These are phyloP conservation scores for Sesamia nonagrioides DNA, from an alignment of 1,140 invertebrate genomes.

Conservation along the genomic window DNA sequence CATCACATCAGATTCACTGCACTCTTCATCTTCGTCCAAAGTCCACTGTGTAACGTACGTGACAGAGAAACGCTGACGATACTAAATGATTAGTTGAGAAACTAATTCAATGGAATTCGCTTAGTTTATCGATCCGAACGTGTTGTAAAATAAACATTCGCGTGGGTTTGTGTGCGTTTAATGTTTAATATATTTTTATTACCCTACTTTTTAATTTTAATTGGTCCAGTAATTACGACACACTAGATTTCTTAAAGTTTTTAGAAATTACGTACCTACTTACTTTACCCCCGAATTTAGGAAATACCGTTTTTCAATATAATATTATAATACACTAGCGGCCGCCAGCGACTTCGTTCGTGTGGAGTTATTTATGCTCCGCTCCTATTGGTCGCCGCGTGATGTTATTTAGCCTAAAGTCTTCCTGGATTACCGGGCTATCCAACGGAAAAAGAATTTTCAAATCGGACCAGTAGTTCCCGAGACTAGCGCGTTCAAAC, in stretches of 20 bases:
- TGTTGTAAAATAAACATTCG: constrained; percentile 26
- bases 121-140: constrained; percentile 20
- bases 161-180: background rate
- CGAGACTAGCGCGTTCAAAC: too few species aligned
- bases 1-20: constrained; percentile 36
- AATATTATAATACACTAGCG: too few species aligned
- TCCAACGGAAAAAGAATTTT: too few species aligned
- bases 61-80: constrained; percentile 34
- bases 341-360: too few species aligned
- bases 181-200: background rate
- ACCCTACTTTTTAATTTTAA: constrained; percentile 17
- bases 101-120: constrained; percentile 31
- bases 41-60: constrained; percentile 36
- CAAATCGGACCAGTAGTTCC: too few species aligned
- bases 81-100: background rate
- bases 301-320: background rate
- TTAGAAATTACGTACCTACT: background rate
- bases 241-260: background rate
- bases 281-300: background rate
- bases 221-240: background rate
- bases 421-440: too few species aligned
- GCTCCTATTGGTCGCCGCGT: too few species aligned
- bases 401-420: too few species aligned
- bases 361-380: too few species aligned
- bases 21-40: constrained; percentile 12